phyloP scores from a whole-genome alignment of 2,113 vertebrate species.

The Heterotis niloticus region DNA sequence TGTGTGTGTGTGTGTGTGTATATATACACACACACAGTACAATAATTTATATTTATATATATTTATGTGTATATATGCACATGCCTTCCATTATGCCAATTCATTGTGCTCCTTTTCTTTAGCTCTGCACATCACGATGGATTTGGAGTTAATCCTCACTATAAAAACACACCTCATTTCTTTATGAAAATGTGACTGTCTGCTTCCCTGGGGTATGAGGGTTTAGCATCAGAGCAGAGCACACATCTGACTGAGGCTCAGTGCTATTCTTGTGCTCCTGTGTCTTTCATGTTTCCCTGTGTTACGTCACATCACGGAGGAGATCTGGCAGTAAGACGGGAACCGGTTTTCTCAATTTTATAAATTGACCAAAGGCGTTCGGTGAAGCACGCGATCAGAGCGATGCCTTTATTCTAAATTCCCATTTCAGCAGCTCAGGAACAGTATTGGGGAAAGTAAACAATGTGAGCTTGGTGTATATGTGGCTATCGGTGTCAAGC shows the following conservation, averaged over 20 bases:
- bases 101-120: neutral
- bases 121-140: neutral
- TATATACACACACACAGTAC: too few relatives aligned
- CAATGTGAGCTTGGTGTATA: too few relatives aligned
- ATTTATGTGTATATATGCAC: neutral
- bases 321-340: neutral
- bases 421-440: neutral
- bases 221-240: constrained; percentile 16
- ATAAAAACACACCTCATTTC: constrained; percentile 13
- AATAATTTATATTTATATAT: too few relatives aligned
- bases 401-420: neutral
- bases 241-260: neutral
- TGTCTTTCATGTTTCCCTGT: constrained; percentile 11
- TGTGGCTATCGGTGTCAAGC: too few relatives aligned
- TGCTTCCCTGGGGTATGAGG: neutral
- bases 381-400: neutral
- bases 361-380: neutral
- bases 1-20: too few relatives aligned
- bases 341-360: neutral
- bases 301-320: neutral
- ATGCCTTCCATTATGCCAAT: constrained; percentile 8
- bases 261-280: neutral
- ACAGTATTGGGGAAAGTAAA: too few relatives aligned
- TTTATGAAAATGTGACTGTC: constrained; percentile 6
- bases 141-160: neutral